These are phyloP conservation scores for Trogon surrucura DNA, from an alignment of 2,113 vertebrate genomes.

Conservation along the genomic window DNA sequence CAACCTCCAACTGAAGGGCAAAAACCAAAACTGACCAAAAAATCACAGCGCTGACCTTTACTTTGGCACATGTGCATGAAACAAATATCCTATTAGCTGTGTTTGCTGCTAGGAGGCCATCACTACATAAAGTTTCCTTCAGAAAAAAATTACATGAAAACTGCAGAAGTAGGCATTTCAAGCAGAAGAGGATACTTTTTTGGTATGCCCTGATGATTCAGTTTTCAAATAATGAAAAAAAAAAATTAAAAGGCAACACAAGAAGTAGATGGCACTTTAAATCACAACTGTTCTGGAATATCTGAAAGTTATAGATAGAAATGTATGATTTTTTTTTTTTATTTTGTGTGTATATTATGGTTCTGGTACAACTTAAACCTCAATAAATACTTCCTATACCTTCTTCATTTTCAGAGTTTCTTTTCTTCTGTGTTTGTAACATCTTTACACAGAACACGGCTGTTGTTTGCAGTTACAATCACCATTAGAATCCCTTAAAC, in stretches of 20 bases:
- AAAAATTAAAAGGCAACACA: neutral
- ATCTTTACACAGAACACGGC: neutral
- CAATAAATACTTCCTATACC: neutral
- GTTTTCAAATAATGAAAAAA: neutral
- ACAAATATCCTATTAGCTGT: neutral
- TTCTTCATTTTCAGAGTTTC: neutral
- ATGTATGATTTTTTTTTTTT: neutral
- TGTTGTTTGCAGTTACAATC: neutral
- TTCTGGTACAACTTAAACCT: neutral
- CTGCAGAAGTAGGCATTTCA: neutral
- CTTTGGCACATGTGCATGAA: neutral
- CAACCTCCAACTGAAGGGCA: neutral
- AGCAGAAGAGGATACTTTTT: slow-evolving; percentile 47
- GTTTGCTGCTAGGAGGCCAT: neutral
- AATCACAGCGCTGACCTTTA: neutral
- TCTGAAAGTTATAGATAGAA: neutral
- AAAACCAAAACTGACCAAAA: neutral
- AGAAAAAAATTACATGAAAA: neutral
- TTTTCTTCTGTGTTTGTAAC: neutral
- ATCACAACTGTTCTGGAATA: neutral
- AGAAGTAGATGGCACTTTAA: neutral
- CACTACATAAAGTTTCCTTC: neutral
- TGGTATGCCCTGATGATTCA: neutral
- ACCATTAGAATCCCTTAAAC: neutral
- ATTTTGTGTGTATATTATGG: neutral